Percentiles rank a stretch among this genome's conserved stretches.
These are phyloP conservation scores for Atlantisia rogersi DNA, from an alignment of 2,113 vertebrate genomes.

Conservation along the genomic window DNA sequence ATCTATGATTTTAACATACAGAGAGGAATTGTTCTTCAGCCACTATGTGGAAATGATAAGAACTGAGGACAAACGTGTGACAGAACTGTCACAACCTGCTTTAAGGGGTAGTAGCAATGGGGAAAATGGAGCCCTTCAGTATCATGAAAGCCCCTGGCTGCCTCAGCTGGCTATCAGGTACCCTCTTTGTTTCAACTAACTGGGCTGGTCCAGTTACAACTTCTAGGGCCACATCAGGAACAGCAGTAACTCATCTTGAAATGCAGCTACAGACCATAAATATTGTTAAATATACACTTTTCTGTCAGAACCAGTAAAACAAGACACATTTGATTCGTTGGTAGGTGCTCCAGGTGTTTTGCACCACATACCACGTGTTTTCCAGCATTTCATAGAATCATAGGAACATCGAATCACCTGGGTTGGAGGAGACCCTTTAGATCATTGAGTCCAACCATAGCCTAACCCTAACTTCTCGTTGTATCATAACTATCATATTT, in stretches of 20 bases:
- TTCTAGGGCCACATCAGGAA: neutral
- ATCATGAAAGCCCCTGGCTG: neutral
- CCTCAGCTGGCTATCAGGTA: neutral
- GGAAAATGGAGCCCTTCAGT: neutral
- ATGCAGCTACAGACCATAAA: neutral
- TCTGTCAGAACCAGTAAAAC: neutral
- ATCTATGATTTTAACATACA: too few species aligned
- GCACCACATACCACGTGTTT: too few species aligned
- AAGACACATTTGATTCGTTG: accelerated
- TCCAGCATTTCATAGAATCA: too few species aligned
- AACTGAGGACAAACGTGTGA: neutral
- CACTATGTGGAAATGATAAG: neutral
- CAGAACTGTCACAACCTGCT: neutral
- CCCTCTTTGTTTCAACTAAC: neutral
- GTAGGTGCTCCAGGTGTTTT: neutral
- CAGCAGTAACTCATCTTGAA: neutral
- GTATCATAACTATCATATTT: neutral
- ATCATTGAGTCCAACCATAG: too few species aligned
- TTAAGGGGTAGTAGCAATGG: neutral
- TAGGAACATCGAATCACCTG: too few species aligned
- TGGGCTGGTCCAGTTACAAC: neutral
- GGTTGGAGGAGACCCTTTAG: too few species aligned
- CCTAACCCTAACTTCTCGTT: neutral
- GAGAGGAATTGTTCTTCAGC: neutral
- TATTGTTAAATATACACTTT: neutral